phyloP scores from a whole-genome alignment of 2,113 vertebrate genomes.

The Mirza zaza region DNA sequence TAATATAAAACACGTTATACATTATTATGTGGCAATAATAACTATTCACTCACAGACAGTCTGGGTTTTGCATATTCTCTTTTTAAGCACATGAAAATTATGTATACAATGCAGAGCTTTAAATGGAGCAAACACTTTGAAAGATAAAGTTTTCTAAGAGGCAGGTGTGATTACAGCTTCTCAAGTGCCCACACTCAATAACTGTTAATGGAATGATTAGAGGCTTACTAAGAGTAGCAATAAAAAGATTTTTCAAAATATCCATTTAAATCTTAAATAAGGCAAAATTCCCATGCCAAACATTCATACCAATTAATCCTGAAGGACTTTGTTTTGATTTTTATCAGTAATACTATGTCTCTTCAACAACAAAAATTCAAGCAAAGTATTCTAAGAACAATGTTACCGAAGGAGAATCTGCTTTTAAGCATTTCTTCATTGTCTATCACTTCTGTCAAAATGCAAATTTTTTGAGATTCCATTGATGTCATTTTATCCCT shows the following conservation, averaged over 20 bases:
- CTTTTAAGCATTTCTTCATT: not conserved
- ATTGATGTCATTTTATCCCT: not conserved
- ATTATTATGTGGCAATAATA: not conserved
- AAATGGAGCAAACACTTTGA: not conserved
- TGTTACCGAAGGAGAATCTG: not conserved
- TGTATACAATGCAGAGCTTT: constrained; percentile 47
- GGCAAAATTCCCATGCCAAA: constrained; percentile 22
- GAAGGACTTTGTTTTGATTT: constrained; percentile 27
- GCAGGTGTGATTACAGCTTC: constrained; percentile 53
- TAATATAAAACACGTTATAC: not conserved
- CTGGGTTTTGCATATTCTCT: not conserved
- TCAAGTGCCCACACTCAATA: not conserved
- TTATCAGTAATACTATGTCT: not conserved
- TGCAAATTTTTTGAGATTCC: not conserved
- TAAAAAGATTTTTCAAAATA: constrained; percentile 38
- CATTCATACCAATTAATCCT: constrained; percentile 5
- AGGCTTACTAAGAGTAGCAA: constrained; percentile 28
- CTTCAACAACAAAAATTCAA: not conserved
- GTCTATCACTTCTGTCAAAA: not conserved
- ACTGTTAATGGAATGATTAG: constrained; percentile 61
- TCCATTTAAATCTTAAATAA: not conserved
- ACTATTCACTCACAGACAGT: not conserved
- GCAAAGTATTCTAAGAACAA: not conserved
- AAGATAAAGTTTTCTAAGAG: constrained; percentile 34
- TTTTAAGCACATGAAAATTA: not conserved